phyloP scores from a whole-genome alignment of 2,888 invertebrate species.

The Hirtodrosophila confusa region DNA sequence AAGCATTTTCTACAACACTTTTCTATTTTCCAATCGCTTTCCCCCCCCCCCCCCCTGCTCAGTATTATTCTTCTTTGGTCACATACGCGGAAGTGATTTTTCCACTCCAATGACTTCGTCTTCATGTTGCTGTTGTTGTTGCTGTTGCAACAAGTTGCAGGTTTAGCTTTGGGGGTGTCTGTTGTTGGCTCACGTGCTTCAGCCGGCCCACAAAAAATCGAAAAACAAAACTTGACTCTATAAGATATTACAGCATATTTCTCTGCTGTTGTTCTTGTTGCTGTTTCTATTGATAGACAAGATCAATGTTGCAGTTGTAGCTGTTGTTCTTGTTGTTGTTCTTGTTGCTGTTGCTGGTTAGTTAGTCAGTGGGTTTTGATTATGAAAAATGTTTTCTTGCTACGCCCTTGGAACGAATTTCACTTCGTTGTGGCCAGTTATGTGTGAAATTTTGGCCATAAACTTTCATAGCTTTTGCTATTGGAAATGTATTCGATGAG shows the following conservation, averaged over 20 bases:
- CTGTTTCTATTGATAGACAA: constrained; percentile 54
- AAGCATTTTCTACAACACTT: constrained; percentile 33
- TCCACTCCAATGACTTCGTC: constrained; percentile 72
- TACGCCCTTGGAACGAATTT: constrained; percentile 74
- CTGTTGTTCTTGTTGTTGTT: constrained; percentile 8
- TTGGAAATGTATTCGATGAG: not conserved
- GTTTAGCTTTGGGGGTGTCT: constrained; percentile 57
- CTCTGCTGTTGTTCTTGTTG: constrained; percentile 12
- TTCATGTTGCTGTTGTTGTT: constrained; percentile 26
- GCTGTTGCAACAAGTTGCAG: constrained; percentile 61
- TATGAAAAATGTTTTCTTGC: constrained; percentile 33
- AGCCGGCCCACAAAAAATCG: constrained; percentile 34
- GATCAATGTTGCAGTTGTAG: constrained; percentile 57
- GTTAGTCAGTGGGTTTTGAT: constrained; percentile 63
- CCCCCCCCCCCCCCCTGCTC: constrained; percentile 5
- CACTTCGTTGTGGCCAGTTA: constrained; percentile 44
- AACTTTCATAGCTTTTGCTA: constrained; percentile 2
- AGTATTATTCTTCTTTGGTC: constrained; percentile 70
- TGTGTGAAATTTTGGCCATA: constrained; percentile 48
- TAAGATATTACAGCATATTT: constrained; percentile 40
- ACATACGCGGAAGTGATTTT: constrained; percentile 80
- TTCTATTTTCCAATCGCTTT: constrained; percentile 17
- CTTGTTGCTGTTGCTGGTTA: constrained; percentile 32
- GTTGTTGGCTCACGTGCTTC: constrained; percentile 65
- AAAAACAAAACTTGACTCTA: constrained; percentile 28